A percentile compares a stretch with the other conserved stretches of the same genome.
Evolutionary conservation across 2,113 vertebrate genomes (phyloP).

Genomic region (Alethe castanea): DNA sequence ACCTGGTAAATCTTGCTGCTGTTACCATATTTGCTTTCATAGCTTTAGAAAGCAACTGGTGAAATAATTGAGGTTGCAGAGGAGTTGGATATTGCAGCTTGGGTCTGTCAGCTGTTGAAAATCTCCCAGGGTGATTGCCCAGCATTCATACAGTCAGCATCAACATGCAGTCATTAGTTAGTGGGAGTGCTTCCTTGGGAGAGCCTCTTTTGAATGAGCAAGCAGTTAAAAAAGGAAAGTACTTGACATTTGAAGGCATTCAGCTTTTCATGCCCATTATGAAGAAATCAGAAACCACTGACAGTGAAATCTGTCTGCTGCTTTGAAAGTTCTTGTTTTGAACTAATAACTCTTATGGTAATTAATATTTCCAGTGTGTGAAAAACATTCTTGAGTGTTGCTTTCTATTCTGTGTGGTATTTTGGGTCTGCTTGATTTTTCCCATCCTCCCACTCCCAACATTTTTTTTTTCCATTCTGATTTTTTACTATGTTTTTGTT

Average conservation of each 20-base stretch:
- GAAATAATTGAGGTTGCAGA: background rate
- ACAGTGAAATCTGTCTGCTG: background rate
- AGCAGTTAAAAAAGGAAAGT: background rate
- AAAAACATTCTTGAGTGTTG: background rate
- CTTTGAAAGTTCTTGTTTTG: background rate
- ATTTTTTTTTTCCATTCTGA: background rate
- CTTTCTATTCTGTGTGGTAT: constrained; percentile 39
- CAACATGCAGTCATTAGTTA: background rate
- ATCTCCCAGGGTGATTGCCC: background rate
- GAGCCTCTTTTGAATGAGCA: background rate
- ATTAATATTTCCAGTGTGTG: background rate
- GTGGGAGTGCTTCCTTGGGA: background rate
- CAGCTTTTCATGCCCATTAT: background rate
- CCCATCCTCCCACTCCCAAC: background rate
- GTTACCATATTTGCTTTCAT: background rate
- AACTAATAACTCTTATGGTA: background rate
- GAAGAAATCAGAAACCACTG: background rate
- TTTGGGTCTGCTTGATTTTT: constrained; percentile 30
- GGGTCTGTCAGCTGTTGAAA: background rate
- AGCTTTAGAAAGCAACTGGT: background rate
- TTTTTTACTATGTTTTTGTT: background rate
- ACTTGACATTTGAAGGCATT: background rate
- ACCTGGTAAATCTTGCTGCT: background rate
- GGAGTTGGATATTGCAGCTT: background rate
- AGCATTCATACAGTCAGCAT: background rate